Conservation (phyloP, 2,888 invertebrate genomes). For the Thecophora atra region DNA sequence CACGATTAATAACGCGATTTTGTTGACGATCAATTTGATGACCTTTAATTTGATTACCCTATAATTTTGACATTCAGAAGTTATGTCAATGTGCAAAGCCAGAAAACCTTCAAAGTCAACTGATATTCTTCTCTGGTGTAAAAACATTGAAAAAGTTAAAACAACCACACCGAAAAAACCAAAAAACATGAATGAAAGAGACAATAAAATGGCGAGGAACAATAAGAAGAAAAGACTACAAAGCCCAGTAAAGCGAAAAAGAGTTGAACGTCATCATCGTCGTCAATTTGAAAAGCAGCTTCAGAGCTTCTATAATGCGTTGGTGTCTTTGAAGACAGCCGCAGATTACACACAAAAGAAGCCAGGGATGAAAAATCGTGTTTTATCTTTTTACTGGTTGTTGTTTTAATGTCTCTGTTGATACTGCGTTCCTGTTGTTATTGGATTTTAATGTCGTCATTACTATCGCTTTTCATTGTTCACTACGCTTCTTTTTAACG, state of each 20-base stretch:
- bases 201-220: neutral
- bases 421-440: neutral
- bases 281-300: slow-evolving; percentile 1
- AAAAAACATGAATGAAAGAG: neutral
- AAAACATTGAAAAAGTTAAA: too few relatives aligned
- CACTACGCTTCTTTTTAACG: too few relatives aligned
- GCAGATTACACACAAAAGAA: slow-evolving; percentile 40
- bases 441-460: neutral
- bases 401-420: neutral
- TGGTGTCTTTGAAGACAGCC: slow-evolving; percentile 31
- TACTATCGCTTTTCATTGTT: neutral
- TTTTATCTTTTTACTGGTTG: slow-evolving; percentile 16
- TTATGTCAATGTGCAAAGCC: too few relatives aligned
- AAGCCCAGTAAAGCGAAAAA: too few relatives aligned
- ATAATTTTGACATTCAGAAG: too few relatives aligned
- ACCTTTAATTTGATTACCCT: too few relatives aligned
- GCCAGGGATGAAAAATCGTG: slow-evolving; percentile 39
- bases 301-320: slow-evolving; percentile 5
- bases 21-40: too few relatives aligned
- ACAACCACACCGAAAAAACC: neutral
- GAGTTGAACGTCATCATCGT: neutral
- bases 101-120: too few relatives aligned
- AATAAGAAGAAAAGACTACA: too few relatives aligned
- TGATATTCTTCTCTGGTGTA: too few relatives aligned
- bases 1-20: too few relatives aligned